Percentiles rank a stretch among this genome's conserved stretches.
Evolutionary conservation across 2,888 invertebrate species (phyloP).

Genomic region (Drosophila mayaguana): DNA sequence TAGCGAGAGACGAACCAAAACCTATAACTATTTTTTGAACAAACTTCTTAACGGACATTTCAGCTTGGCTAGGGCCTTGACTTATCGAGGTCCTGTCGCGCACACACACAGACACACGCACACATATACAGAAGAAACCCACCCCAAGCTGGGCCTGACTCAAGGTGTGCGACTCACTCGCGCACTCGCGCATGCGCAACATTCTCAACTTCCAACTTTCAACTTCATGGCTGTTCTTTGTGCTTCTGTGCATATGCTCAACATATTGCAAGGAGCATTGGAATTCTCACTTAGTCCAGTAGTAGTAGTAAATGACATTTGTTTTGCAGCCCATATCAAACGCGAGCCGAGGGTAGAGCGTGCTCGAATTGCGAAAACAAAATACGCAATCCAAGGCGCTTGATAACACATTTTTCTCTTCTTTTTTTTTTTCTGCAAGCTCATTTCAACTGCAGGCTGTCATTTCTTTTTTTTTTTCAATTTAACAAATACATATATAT

Average conservation of each 20-base stretch:
- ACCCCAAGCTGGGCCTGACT: constrained; percentile 52
- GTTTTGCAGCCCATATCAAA: constrained; percentile 42
- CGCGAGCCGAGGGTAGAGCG: constrained; percentile 37
- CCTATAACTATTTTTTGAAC: constrained; percentile 56
- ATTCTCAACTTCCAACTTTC: constrained; percentile 16
- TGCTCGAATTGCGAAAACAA: constrained; percentile 40
- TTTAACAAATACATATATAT: constrained; percentile 4
- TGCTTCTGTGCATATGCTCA: constrained; percentile 65
- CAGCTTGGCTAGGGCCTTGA: constrained; percentile 55
- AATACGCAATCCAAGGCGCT: constrained; percentile 43
- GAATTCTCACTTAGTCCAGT: constrained; percentile 45
- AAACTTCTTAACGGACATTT: constrained; percentile 69
- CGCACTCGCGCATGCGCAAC: constrained; percentile 69
- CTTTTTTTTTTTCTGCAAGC: constrained; percentile 62
- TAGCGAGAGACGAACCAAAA: constrained; percentile 26
- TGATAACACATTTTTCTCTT: constrained; percentile 14
- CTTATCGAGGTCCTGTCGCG: constrained; percentile 49
- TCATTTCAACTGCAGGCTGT: constrained; percentile 53
- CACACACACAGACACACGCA: neutral
- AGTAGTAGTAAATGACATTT: constrained; percentile 57
- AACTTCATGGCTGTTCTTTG: constrained; percentile 20
- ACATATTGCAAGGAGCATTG: constrained; percentile 61
- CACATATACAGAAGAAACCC: constrained; percentile 40
- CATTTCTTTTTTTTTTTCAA: constrained; percentile 5
- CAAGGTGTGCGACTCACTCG: constrained; percentile 66